Conservation (phyloP, 64 coral and sea anemone species). For the Actinia equina region DNA sequence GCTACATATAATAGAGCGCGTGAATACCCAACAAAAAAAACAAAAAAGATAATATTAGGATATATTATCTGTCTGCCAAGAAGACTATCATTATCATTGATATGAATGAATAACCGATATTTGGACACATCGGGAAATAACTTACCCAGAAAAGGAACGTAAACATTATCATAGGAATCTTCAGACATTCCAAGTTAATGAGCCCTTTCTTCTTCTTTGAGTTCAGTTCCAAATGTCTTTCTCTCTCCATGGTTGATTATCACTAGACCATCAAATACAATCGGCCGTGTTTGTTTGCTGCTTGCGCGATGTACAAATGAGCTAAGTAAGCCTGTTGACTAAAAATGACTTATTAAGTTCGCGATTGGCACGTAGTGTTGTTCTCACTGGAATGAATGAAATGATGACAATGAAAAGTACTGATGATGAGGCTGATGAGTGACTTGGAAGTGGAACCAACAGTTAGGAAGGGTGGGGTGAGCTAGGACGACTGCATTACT, state of each 20-base stretch:
- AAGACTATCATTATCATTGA: neutral
- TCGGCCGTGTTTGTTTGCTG: neutral
- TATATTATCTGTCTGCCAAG: too few relatives aligned
- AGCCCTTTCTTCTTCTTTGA: neutral
- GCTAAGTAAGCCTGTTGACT: neutral
- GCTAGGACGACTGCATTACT: neutral
- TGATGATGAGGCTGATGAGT: neutral
- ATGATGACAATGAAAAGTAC: neutral
- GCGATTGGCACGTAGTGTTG: neutral
- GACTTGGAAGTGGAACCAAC: neutral
- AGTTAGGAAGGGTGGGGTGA: neutral
- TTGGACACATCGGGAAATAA: neutral
- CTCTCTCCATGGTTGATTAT: neutral
- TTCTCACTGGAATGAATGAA: neutral
- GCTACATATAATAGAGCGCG: too few relatives aligned
- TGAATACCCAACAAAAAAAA: too few relatives aligned
- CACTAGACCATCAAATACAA: neutral
- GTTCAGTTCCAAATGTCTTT: neutral
- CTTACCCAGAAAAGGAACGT: conserved; percentile 63
- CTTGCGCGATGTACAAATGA: neutral
- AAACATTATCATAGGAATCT: conserved; percentile 55
- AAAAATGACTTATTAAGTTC: neutral
- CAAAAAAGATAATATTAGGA: too few relatives aligned
- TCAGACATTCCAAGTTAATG: conserved; percentile 35
- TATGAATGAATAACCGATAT: neutral